Conservation (phyloP, 2,797 vertebrate species). For the Diplodus puntazzo region DNA sequence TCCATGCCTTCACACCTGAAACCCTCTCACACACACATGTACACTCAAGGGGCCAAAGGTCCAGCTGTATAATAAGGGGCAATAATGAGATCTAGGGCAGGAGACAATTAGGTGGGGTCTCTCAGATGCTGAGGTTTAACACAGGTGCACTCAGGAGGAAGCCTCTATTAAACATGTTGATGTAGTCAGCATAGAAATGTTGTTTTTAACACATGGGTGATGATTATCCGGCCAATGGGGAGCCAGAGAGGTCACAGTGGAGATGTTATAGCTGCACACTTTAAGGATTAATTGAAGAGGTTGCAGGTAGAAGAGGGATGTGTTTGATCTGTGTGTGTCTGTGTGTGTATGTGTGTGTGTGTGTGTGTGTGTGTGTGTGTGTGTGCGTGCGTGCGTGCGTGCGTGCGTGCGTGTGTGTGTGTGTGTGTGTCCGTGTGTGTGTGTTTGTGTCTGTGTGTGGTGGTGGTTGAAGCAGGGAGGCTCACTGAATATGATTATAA, state of each 20-base stretch:
- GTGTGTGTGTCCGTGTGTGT: not conserved
- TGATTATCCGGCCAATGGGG: constrained; percentile 62
- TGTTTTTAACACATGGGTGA: constrained; percentile 60
- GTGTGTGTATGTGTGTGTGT: constrained; percentile 16
- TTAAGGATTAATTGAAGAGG: constrained; percentile 67
- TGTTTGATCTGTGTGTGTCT: not conserved
- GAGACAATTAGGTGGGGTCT: constrained; percentile 70
- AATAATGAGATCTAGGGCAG: constrained; percentile 68
- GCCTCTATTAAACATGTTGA: constrained; percentile 58
- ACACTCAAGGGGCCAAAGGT: constrained; percentile 43
- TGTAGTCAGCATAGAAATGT: constrained; percentile 63
- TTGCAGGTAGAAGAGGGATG: constrained; percentile 27
- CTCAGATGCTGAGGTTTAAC: constrained; percentile 60
- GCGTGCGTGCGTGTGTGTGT: constrained; percentile 6
- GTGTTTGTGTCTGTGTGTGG: constrained; percentile 8
- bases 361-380: not conserved
- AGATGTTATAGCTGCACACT: constrained; percentile 50
- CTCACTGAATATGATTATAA: constrained; percentile 65
- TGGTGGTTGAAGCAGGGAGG: constrained; percentile 6
- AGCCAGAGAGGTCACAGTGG: constrained; percentile 56
- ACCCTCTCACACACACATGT: constrained; percentile 4
- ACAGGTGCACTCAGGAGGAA: constrained; percentile 64
- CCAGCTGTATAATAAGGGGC: constrained; percentile 57
- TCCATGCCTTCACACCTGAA: constrained; percentile 34
- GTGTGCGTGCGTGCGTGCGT: constrained; percentile 7